Evolutionary conservation across 2,113 vertebrate species (phyloP).

Genomic region (Machaerirhynchus nigripectus): DNA sequence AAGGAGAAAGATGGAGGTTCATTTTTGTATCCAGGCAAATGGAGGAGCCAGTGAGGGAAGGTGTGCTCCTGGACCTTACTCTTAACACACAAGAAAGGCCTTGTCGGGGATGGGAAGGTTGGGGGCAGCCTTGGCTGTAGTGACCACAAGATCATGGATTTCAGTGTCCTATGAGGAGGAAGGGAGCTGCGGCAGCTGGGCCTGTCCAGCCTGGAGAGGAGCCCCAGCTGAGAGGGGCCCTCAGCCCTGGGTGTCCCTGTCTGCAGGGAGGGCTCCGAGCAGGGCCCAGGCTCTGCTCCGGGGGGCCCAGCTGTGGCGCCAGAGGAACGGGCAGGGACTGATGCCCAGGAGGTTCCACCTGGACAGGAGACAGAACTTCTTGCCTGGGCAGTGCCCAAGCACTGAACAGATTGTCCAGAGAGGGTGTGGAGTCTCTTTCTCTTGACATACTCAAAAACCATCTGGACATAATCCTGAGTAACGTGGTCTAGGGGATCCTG

Average conservation of each 20-base stretch:
- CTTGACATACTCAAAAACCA: neutral
- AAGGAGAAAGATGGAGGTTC: neutral
- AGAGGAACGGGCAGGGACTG: neutral
- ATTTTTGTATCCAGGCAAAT: neutral
- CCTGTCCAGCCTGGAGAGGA: accelerated
- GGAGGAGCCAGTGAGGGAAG: neutral
- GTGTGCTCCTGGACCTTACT: neutral
- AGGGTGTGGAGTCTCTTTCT: neutral
- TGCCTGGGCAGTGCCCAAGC: accelerated
- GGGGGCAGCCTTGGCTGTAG: accelerated
- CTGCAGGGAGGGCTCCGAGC: neutral
- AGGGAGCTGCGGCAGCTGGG: neutral
- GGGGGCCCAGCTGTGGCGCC: neutral
- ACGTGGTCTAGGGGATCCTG: neutral
- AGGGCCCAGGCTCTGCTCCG: neutral
- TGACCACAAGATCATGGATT: too few species aligned
- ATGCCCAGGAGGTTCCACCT: neutral
- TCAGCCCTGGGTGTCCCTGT: neutral
- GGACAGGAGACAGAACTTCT: neutral
- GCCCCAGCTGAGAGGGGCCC: neutral
- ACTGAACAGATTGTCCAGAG: neutral
- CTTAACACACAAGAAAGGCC: neutral
- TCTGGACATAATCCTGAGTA: neutral
- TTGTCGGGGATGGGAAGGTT: accelerated
- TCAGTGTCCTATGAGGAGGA: neutral